Conservation (phyloP, 2,797 vertebrate species). For the Lutra lutra region DNA sequence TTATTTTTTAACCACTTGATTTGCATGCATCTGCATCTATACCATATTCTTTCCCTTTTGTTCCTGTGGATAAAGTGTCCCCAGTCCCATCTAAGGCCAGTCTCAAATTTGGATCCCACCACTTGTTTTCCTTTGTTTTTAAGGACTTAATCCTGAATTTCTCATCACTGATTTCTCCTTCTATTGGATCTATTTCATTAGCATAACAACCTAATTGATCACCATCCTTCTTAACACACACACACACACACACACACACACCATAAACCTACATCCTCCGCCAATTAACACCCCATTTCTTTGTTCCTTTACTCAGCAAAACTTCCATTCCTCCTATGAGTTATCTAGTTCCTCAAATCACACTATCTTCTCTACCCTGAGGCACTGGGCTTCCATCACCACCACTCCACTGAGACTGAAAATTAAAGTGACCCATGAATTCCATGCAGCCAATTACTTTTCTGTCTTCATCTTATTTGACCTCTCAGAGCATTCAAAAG, state of each 20-base stretch:
- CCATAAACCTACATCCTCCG: background rate
- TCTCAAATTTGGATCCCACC: background rate
- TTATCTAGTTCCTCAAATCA: background rate
- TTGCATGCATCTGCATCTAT: background rate
- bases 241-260: accelerated
- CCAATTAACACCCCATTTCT: background rate
- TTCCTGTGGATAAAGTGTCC: background rate
- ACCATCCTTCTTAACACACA: background rate
- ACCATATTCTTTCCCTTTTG: background rate
- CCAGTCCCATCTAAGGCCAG: background rate
- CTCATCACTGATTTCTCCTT: background rate
- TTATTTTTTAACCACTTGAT: background rate
- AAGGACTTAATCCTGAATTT: background rate
- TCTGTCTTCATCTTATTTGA: background rate
- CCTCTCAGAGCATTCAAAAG: background rate
- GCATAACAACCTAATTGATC: background rate
- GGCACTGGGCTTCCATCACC: background rate
- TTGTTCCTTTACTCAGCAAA: background rate
- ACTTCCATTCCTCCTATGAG: background rate
- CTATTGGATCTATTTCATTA: background rate
- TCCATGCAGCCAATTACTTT: background rate
- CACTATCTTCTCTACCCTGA: background rate
- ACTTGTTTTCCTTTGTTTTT: background rate
- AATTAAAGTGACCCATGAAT: background rate
- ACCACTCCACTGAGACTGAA: background rate